Percentiles rank a stretch among this genome's conserved stretches.
These are phyloP conservation scores for Agrotis segetum DNA, from an alignment of 2,888 invertebrate species.

Conservation along the genomic window DNA sequence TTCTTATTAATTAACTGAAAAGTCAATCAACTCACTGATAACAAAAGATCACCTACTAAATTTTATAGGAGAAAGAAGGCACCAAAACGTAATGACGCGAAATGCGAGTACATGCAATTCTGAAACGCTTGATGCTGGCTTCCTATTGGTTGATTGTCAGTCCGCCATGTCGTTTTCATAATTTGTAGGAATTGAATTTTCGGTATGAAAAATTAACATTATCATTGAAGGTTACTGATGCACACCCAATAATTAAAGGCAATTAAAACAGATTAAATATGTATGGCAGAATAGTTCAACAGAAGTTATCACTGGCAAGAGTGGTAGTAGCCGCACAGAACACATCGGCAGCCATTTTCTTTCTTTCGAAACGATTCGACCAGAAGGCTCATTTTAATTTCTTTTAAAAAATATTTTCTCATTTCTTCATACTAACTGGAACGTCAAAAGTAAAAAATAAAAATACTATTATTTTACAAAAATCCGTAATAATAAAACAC, in stretches of 20 bases:
- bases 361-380: slow-evolving; percentile 67
- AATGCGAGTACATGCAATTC: slow-evolving; percentile 93
- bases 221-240: slow-evolving; percentile 29
- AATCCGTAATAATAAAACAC: background rate
- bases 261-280: slow-evolving; percentile 34
- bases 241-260: slow-evolving; percentile 54
- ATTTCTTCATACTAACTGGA: background rate
- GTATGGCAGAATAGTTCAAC: slow-evolving; percentile 52
- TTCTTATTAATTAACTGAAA: slow-evolving; percentile 68
- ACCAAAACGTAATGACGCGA: slow-evolving; percentile 93
- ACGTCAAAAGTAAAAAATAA: background rate
- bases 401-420: slow-evolving; percentile 8
- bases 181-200: slow-evolving; percentile 81
- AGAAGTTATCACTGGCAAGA: slow-evolving; percentile 64
- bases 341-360: slow-evolving; percentile 77
- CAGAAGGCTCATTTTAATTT: slow-evolving; percentile 40
- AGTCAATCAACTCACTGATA: slow-evolving; percentile 80
- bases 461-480: background rate
- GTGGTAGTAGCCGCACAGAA: slow-evolving; percentile 64
- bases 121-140: slow-evolving; percentile 92
- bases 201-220: slow-evolving; percentile 39
- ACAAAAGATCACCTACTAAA: slow-evolving; percentile 84
- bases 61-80: slow-evolving; percentile 89
- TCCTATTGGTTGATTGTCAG: slow-evolving; percentile 93
- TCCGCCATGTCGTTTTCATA: slow-evolving; percentile 93